A percentile compares a stretch with the other conserved stretches of the same genome.
Evolutionary conservation across 2,113 vertebrate species (phyloP).

Genomic region (Brachionichthys hirsutus): DNA sequence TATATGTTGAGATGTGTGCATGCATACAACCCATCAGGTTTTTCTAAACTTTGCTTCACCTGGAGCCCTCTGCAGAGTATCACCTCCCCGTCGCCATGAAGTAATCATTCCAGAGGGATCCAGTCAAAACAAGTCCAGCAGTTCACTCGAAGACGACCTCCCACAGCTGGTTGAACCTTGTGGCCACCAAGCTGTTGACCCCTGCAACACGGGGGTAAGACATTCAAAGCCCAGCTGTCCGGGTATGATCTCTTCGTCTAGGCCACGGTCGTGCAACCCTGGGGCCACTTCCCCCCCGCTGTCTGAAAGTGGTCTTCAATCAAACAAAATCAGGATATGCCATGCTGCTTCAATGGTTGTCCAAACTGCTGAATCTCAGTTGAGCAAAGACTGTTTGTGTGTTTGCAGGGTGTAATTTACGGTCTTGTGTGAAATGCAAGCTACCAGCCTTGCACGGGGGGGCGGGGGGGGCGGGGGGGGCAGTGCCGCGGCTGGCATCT

Average conservation of each 20-base stretch:
- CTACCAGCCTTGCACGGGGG: constrained; percentile 62
- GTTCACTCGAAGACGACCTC: constrained; percentile 67
- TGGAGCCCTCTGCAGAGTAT: constrained; percentile 51
- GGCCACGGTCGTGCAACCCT: constrained; percentile 44
- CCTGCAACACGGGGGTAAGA: constrained; percentile 66
- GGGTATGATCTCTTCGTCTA: constrained; percentile 60
- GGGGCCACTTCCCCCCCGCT: constrained; percentile 65
- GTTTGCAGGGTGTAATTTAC: constrained; percentile 74
- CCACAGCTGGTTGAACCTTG: constrained; percentile 65
- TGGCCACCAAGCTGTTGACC: constrained; percentile 73
- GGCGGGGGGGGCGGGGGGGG: no score
- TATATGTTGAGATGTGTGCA: no score
- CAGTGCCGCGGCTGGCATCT: no score
- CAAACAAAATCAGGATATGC: constrained; percentile 67
- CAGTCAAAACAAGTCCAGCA: constrained; percentile 69
- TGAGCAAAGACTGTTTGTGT: constrained; percentile 72
- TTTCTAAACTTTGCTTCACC: constrained; percentile 61
- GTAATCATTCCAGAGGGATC: constrained; percentile 67
- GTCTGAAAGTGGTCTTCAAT: constrained; percentile 52
- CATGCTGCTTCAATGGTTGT: constrained; percentile 60
- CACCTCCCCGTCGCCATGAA: constrained; percentile 52
- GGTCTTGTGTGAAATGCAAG: constrained; percentile 54
- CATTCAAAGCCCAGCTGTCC: constrained; percentile 78
- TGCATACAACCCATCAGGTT: constrained; percentile 12
- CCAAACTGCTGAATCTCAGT: constrained; percentile 63